Evolutionary conservation across 92 coral and sea anemone genomes (phyloP).

Genomic region (Parazoanthus swiftii): DNA sequence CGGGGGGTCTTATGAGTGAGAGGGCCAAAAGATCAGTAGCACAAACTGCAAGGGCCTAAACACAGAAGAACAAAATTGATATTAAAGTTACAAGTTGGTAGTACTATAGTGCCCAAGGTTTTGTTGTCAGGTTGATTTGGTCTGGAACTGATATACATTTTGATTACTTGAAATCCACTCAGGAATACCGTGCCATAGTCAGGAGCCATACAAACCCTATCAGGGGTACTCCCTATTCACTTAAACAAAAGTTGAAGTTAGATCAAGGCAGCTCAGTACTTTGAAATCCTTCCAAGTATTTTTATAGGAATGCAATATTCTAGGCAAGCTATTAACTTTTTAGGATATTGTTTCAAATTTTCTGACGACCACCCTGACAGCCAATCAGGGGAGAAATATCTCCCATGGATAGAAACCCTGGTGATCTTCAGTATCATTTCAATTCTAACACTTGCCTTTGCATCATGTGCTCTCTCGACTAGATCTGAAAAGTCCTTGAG

Average conservation of each 20-base stretch:
- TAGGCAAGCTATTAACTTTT: too few species aligned
- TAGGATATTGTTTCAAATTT: background rate
- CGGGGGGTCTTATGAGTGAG: constrained; percentile 87
- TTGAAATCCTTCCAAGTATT: too few species aligned
- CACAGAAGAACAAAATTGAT: background rate
- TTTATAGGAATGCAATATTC: too few species aligned
- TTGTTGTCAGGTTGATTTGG: too few species aligned
- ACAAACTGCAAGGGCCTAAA: constrained; percentile 91
- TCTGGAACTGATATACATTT: too few species aligned
- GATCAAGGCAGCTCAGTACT: too few species aligned
- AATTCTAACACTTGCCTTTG: constrained; percentile 70
- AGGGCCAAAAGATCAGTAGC: constrained; percentile 97
- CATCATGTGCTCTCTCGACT: constrained; percentile 93
- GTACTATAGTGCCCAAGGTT: too few species aligned
- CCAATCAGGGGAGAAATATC: background rate
- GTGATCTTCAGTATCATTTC: background rate
- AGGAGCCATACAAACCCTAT: too few species aligned
- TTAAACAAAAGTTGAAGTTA: too few species aligned
- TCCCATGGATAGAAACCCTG: background rate
- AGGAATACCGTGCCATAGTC: too few species aligned
- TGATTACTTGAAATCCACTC: too few species aligned
- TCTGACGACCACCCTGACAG: background rate
- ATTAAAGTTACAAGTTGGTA: background rate
- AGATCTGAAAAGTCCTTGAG: constrained; percentile 82
- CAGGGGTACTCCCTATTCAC: too few species aligned